Percentiles rank a stretch among this genome's conserved stretches.
Conservation (phyloP, 2,888 invertebrate species). For the Drosophila infuscata region DNA sequence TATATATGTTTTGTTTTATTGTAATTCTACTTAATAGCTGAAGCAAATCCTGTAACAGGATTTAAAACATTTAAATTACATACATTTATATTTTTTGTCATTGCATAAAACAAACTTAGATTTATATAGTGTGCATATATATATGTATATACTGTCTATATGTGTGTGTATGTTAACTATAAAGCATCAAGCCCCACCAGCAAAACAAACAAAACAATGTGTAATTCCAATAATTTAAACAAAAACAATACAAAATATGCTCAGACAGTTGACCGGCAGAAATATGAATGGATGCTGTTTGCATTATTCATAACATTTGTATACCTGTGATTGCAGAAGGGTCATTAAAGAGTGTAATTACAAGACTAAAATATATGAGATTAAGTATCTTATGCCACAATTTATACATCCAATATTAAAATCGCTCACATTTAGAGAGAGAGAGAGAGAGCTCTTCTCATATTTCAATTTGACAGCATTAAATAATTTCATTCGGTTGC, state of each 20-base stretch:
- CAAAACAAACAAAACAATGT: slow-evolving; percentile 38
- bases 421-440: slow-evolving; percentile 3
- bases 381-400: slow-evolving; percentile 26
- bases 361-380: slow-evolving; percentile 29
- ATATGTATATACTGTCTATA: slow-evolving; percentile 32
- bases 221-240: slow-evolving; percentile 52
- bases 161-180: slow-evolving; percentile 66
- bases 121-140: slow-evolving; percentile 35
- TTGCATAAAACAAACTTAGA: slow-evolving; percentile 37
- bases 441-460: not conserved
- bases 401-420: slow-evolving; percentile 4
- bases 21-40: slow-evolving; percentile 75
- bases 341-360: slow-evolving; percentile 8
- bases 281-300: not conserved
- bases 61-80: slow-evolving; percentile 74
- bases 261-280: slow-evolving; percentile 39
- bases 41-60: slow-evolving; percentile 82
- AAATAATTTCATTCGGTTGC: slow-evolving; percentile 11
- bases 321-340: slow-evolving; percentile 28
- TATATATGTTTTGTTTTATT: slow-evolving; percentile 44
- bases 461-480: slow-evolving; percentile 3
- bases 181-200: slow-evolving; percentile 77
- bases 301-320: slow-evolving; percentile 17
- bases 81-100: slow-evolving; percentile 44
- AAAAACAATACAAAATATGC: slow-evolving; percentile 15